phyloP scores from a whole-genome alignment of 2,113 vertebrate species.

The Calcarius ornatus region DNA sequence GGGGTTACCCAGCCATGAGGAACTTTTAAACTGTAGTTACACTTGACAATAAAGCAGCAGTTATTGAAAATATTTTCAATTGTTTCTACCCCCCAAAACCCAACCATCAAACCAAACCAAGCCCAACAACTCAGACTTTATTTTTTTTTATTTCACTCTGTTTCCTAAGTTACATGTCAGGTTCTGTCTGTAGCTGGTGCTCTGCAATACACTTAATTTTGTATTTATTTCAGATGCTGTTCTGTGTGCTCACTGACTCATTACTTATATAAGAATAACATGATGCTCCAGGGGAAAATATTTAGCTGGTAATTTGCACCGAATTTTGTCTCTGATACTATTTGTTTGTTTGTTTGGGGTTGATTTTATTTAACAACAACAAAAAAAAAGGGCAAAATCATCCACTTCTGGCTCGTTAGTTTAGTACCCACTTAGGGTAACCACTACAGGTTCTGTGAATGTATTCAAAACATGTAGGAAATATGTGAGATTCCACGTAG shows the following conservation, averaged over 20 bases:
- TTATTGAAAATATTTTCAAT: neutral
- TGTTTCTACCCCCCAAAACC: neutral
- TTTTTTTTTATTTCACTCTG: neutral
- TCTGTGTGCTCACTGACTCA: neutral
- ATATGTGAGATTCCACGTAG: neutral
- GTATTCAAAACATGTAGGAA: neutral
- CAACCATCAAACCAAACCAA: neutral
- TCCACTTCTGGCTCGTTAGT: neutral
- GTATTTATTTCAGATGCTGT: neutral
- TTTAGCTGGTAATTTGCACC: neutral
- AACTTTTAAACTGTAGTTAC: neutral
- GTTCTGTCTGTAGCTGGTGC: neutral
- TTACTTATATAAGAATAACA: neutral
- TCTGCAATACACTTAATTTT: neutral
- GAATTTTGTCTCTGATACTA: neutral
- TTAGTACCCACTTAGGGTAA: neutral
- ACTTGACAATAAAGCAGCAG: neutral
- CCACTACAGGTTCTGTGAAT: neutral
- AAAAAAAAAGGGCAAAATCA: neutral
- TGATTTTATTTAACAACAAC: neutral
- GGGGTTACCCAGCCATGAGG: neutral
- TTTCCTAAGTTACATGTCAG: neutral
- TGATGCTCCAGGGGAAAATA: neutral
- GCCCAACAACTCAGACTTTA: neutral
- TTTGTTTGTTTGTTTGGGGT: neutral